Base-by-base conservation (phyloP, 1,140 invertebrate genomes). In the Latrodectus geometricus region DNA sequence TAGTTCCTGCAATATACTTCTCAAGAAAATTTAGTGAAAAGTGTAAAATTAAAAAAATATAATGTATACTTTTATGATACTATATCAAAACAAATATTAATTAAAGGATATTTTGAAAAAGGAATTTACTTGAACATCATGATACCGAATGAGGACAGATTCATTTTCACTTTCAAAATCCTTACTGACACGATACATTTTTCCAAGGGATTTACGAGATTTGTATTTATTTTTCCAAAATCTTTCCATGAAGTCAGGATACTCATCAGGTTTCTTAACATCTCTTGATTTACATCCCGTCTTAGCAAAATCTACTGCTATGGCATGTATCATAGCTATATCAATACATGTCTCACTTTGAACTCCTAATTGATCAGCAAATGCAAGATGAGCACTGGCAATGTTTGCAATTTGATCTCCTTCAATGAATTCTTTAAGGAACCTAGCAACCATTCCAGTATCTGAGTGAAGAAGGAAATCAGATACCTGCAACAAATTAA, bases 181-280 rank as follows among this genome's bases (percentile, higher is more conserved):
- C 23, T 20, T 69, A 20, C 78, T 61, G 35, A 74, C 66, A 72
- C 84, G 9, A 49, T 77, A 89, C 82, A 88, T 79, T 78, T 84
- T 78, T 9, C 88, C 87, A 20, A 89, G 74, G 11, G 81, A 48
- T 56, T 80, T 80, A 8, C 76, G 85, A 0, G 81, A 89, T 23
- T 80, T 75, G 78, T 89, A 89, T 17, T 20, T 81, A 23, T 23
- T 52, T 54, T 88, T 83, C 20, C 78, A 56, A 14, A 52, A 65
- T 52, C 88, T 88, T 66, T 90, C 89, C 89, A 90, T 90, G 70
- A 89, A 90, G 81, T 90, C 90, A 20, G 90, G 90, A 15, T 73
- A 87, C 20, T 83, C 20, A 23, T 85, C 49, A 17, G 84, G 86
- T 61, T 76, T 90, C 89, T 17, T 61, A n/a, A 9, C 52, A n/a